Conservation (phyloP, 2,113 vertebrate genomes). For the Orcinus orca region DNA sequence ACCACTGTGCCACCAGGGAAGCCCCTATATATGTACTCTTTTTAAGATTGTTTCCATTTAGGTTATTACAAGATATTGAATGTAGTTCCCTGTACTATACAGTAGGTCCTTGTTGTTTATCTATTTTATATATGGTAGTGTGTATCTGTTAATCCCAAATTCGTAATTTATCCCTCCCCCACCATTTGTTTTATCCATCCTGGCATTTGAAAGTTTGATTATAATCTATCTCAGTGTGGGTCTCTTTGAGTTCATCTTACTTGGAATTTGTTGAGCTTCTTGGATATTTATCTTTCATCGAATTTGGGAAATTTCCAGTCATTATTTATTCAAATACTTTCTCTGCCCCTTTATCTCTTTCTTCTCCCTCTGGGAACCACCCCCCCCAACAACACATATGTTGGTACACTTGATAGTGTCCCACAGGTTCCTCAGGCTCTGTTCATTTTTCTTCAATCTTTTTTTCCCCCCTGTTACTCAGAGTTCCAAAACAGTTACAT, state of each 20-base stretch:
- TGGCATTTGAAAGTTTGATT: background rate
- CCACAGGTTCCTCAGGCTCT: background rate
- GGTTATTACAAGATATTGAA: background rate
- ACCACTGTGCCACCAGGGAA: too few relatives aligned
- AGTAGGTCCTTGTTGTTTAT: background rate
- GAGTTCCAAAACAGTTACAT: background rate
- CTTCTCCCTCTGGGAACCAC: background rate
- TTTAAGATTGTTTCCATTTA: background rate
- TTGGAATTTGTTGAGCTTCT: background rate
- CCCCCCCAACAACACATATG: too few relatives aligned
- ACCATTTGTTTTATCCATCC: background rate
- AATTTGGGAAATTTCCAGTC: background rate
- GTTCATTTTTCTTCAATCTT: background rate
- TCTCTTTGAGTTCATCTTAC: background rate
- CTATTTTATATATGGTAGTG: background rate
- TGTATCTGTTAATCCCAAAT: background rate
- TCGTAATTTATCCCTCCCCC: background rate
- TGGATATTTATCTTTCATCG: background rate
- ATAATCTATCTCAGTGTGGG: background rate
- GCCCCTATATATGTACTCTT: background rate
- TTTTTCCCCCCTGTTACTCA: background rate
- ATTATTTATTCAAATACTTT: background rate
- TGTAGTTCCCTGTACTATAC: background rate
- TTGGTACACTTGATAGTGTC: background rate
- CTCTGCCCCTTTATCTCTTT: background rate